Conservation (phyloP, 2,888 invertebrate genomes). For the Andrena dorsata region DNA sequence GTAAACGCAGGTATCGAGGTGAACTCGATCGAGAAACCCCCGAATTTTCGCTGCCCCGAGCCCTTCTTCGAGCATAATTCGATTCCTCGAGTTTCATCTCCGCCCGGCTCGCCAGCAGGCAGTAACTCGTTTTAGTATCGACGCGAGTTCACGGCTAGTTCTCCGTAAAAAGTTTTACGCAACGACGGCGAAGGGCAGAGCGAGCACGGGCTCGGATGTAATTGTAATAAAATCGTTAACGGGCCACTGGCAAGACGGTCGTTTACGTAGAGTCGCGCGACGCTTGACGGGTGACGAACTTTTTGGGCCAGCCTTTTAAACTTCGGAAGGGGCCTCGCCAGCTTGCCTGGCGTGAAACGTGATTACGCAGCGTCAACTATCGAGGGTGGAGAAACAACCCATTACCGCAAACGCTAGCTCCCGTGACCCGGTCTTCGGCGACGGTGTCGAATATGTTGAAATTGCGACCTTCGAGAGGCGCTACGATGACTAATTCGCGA, state of each 20-base stretch:
- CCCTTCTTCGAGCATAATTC: conserved; percentile 13
- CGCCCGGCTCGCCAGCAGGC: background rate
- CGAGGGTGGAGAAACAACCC: conserved; percentile 12
- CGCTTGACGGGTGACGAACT: background rate
- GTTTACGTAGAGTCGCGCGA: background rate
- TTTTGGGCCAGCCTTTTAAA: conserved; percentile 21
- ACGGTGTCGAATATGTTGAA: background rate
- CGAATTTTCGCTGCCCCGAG: background rate
- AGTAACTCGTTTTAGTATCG: conserved; percentile 23
- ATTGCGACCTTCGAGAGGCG: conserved; percentile 1
- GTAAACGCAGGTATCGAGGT: background rate
- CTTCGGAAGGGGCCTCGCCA: background rate
- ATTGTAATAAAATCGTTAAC: conserved; percentile 43
- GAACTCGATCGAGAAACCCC: background rate
- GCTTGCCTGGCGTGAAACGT: background rate
- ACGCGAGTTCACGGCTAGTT: background rate
- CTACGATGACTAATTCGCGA: conserved; percentile 1
- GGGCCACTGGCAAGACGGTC: background rate
- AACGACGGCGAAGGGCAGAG: background rate
- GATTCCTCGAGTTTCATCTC: conserved; percentile 10
- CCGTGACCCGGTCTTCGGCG: background rate
- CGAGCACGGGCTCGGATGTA: conserved; percentile 1
- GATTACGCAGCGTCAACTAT: conserved; percentile 18
- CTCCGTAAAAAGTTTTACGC: conserved; percentile 10
- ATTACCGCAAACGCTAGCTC: background rate